Evolutionary conservation across 2,113 vertebrate species (phyloP).

Genomic region (Neolamprologus falcicula): DNA sequence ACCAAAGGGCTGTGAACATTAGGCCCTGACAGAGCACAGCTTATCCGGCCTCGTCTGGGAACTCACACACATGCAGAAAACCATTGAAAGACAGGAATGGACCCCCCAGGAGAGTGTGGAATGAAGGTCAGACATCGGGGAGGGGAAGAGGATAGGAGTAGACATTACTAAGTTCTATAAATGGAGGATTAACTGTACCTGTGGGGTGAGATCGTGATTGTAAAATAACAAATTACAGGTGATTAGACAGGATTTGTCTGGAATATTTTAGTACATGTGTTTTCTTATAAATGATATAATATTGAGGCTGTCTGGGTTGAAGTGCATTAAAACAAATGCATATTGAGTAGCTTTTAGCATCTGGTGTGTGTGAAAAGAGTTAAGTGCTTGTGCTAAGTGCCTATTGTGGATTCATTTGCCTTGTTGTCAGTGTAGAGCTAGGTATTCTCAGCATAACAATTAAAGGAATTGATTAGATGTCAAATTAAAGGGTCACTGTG

Average conservation of each 20-base stretch:
- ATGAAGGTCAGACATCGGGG: conserved; percentile 32
- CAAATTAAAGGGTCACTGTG: not conserved
- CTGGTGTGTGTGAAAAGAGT: not conserved
- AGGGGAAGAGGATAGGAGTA: not conserved
- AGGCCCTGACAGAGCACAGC: conserved; percentile 41
- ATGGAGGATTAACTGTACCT: not conserved
- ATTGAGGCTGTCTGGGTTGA: not conserved
- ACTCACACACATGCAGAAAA: conserved; percentile 22
- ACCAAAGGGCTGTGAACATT: conserved; percentile 54
- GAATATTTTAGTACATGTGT: not conserved
- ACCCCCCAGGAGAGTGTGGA: conserved; percentile 38
- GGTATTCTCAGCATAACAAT: not conserved
- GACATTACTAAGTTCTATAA: not conserved
- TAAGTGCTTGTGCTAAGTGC: not conserved
- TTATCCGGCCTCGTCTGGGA: conserved; percentile 65
- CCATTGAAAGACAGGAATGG: conserved; percentile 24
- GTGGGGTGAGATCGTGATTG: not conserved
- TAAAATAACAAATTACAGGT: not conserved
- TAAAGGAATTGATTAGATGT: not conserved
- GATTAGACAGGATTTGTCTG: not conserved
- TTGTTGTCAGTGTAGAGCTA: not conserved
- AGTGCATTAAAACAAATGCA: not conserved
- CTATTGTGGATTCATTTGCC: not conserved
- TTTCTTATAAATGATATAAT: not conserved
- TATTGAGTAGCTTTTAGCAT: not conserved